Evolutionary conservation across 2,888 invertebrate genomes (phyloP), one percentile per base, ranked within the genome.

Genomic region (Chorisops tibialis): DNA sequence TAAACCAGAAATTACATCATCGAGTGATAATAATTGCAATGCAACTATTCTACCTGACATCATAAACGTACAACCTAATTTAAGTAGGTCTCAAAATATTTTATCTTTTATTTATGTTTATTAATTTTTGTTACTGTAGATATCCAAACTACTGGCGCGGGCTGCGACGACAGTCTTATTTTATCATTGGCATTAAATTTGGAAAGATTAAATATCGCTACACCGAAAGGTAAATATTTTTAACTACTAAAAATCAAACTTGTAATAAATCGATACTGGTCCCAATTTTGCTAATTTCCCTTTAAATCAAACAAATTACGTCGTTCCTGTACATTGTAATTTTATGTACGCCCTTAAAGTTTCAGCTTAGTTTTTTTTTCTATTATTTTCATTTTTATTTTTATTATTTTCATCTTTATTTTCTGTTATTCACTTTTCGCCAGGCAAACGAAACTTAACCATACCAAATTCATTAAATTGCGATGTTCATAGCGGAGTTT

Each of bases 401-500:
- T 35, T 48, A 60, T 62, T 65, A 43, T 45, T 38, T 54, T 61
- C 56, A 6, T 49, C 21, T 41, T 49, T 21, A 22, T 61, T 50
- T 58, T 49, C 30, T 9, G 5, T 22, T 47, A 3, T 22, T 22
- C 41, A 41, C 12, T 41, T 14, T 14, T 12, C 11, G 38, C 9
- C 16, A 41, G 16, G 30, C 30, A 30, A 30, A 30, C 30, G 9
- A 30, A 30, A 30, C 30, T 30, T 39, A 21, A 3, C 54, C 16
- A 16, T n/a, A 48, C 59, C 59, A 38, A 59, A 59, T 24, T 18
- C 48, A 16, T 12, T 39, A 9, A 59, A 16, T 24, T 63, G 62
- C 35, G 69, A 69, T 65, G 39, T 62, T 11, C 67, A 69, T 52
- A 69, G 69, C 54, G 67, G 68, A 43, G 63, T 69, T 24, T 72